These are phyloP conservation scores for Tenthredo amoena DNA, from an alignment of 2,888 invertebrate species.

Conservation along the genomic window DNA sequence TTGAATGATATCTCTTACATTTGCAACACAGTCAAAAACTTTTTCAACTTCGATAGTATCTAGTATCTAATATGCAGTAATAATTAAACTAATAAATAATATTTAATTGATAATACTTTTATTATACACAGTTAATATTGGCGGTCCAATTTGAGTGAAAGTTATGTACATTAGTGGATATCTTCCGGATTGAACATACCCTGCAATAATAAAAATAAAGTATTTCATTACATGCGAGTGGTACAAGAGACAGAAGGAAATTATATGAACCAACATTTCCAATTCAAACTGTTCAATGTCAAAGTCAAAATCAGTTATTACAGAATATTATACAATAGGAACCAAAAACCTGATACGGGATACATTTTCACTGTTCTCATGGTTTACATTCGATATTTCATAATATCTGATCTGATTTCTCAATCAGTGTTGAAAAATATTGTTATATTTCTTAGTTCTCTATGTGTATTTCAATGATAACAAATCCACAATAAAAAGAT, in stretches of 20 bases:
- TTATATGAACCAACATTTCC: background rate
- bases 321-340: too few species aligned
- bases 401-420: background rate
- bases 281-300: background rate
- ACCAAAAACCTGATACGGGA: background rate
- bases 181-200: constrained; percentile 95
- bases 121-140: constrained; percentile 53
- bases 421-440: background rate
- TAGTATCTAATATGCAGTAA: background rate
- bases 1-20: background rate
- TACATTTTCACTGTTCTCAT: background rate
- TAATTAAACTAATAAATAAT: constrained; percentile 60
- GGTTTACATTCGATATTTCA: background rate
- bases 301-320: too few species aligned
- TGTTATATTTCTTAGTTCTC: background rate
- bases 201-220: constrained; percentile 80
- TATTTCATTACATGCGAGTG: constrained; percentile 49
- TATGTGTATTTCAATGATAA: background rate
- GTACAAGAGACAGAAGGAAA: background rate
- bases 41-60: background rate
- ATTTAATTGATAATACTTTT: constrained; percentile 51
- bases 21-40: constrained; percentile 10
- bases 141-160: constrained; percentile 21
- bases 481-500: background rate
- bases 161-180: constrained; percentile 76